Percentiles rank a stretch among this genome's conserved stretches.
Conservation (phyloP, 2,797 vertebrate species). For the Lithobates sylvaticus region DNA sequence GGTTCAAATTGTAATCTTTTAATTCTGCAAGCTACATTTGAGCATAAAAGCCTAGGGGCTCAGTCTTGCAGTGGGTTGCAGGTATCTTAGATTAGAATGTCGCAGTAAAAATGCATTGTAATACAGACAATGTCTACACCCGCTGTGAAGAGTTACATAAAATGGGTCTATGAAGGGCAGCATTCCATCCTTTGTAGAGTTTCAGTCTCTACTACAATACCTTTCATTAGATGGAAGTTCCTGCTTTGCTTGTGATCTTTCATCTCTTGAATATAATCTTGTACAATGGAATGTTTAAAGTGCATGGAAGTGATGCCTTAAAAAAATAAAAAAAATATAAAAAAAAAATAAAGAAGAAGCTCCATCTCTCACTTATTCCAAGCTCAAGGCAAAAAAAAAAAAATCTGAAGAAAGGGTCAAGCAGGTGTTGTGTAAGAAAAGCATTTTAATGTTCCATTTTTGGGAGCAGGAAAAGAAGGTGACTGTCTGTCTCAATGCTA, state of each 20-base stretch:
- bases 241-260: constrained; percentile 60
- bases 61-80: constrained; percentile 28
- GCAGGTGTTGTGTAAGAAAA: constrained; percentile 57
- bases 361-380: constrained; percentile 57
- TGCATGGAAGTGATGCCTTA: constrained; percentile 61
- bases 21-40: constrained; percentile 36
- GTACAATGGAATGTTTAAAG: constrained; percentile 63
- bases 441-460: constrained; percentile 62
- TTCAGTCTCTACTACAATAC: constrained; percentile 58
- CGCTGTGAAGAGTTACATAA: constrained; percentile 61
- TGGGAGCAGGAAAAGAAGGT: constrained; percentile 58
- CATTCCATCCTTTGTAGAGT: constrained; percentile 61
- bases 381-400: constrained; percentile 63
- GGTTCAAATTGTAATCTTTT: constrained; percentile 32
- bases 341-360: constrained; percentile 10
- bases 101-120: constrained; percentile 48
- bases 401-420: constrained; percentile 62
- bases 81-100: constrained; percentile 56
- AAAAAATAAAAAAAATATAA: constrained; percentile 10
- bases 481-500: constrained; percentile 58
- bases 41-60: constrained; percentile 22
- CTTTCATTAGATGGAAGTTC: constrained; percentile 63
- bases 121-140: constrained; percentile 57
- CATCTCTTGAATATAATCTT: constrained; percentile 62
- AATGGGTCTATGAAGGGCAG: constrained; percentile 60